Conservation (phyloP, 2,113 vertebrate species). For the Nycticryphes semicollaris region DNA sequence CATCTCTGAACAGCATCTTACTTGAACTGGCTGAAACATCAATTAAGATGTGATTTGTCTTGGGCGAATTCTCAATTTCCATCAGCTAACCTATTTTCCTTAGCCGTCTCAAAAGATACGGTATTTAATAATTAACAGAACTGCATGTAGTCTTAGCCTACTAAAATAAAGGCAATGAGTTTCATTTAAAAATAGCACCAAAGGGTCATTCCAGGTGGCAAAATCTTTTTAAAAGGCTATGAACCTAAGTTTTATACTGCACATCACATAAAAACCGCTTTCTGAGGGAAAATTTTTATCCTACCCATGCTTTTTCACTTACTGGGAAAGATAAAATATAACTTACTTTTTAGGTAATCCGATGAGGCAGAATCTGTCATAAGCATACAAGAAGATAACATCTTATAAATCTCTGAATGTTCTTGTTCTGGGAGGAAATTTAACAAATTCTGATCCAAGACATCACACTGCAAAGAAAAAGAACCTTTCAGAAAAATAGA, state of each 20-base stretch:
- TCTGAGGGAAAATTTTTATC: neutral
- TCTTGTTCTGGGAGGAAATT: slow-evolving; percentile 87
- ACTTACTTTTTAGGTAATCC: slow-evolving; percentile 82
- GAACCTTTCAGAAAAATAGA: slow-evolving; percentile 24
- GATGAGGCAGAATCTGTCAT: slow-evolving; percentile 74
- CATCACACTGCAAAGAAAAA: slow-evolving; percentile 79
- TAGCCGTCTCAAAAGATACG: slow-evolving; percentile 38
- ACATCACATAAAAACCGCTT: neutral
- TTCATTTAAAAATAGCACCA: slow-evolving; percentile 36
- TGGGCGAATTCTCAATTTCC: slow-evolving; percentile 35
- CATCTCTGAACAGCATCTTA: neutral
- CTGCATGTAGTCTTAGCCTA: slow-evolving; percentile 44
- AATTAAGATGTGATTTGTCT: slow-evolving; percentile 60
- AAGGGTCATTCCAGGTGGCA: slow-evolving; percentile 7
- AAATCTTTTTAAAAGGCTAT: slow-evolving; percentile 51
- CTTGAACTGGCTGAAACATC: slow-evolving; percentile 30
- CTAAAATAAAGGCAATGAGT: slow-evolving; percentile 5
- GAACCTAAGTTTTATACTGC: slow-evolving; percentile 32
- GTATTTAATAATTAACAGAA: slow-evolving; percentile 60
- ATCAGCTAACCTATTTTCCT: slow-evolving; percentile 54
- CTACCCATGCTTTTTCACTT: neutral
- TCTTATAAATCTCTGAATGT: slow-evolving; percentile 84
- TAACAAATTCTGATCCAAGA: slow-evolving; percentile 85
- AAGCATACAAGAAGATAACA: slow-evolving; percentile 81
- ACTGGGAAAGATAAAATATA: neutral